Conservation (phyloP, 2,797 vertebrate genomes). For the Halcyon leucocephala region DNA sequence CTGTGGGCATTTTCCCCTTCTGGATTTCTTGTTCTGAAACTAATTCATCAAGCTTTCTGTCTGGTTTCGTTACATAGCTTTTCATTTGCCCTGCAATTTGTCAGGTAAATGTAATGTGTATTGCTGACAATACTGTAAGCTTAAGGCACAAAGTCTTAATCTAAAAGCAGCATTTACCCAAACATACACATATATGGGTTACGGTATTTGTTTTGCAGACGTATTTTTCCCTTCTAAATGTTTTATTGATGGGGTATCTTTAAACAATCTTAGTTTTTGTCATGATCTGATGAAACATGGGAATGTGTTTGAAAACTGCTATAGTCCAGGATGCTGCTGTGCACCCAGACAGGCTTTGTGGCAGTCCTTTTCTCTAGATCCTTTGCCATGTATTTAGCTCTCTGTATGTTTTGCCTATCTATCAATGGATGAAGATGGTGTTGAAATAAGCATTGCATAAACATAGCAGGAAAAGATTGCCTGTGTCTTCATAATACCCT, state of each 20-base stretch:
- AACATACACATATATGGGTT: background rate
- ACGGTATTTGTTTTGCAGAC: background rate
- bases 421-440: background rate
- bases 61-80: background rate
- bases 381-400: background rate
- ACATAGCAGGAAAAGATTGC: background rate
- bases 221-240: background rate
- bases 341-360: background rate
- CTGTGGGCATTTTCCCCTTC: background rate
- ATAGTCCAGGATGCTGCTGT: background rate
- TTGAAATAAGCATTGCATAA: background rate
- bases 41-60: background rate
- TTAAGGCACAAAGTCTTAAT: background rate
- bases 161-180: background rate
- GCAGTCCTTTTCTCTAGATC: background rate
- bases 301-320: background rate
- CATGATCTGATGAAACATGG: background rate
- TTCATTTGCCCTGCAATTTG: background rate
- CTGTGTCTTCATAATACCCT: background rate
- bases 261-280: background rate
- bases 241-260: background rate
- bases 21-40: background rate
- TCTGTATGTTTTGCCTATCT: background rate
- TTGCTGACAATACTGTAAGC: background rate
- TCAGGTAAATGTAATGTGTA: background rate